phyloP scores from a whole-genome alignment of 2,888 invertebrate genomes.

The Aricia artaxerxes region DNA sequence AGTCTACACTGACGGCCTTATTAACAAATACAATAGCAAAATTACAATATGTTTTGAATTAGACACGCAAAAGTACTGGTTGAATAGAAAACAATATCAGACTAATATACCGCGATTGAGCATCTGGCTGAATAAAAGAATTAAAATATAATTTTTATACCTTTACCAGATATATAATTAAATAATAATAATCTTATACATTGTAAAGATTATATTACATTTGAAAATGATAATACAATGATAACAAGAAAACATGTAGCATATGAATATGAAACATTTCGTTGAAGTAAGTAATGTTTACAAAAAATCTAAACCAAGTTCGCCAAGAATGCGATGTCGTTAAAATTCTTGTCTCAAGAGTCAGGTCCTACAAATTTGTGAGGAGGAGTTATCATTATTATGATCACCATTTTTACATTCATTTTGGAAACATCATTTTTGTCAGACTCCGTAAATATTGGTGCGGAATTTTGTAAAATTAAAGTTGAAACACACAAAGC shows the following conservation, averaged over 20 bases:
- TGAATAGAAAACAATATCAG: background rate
- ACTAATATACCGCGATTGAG: background rate
- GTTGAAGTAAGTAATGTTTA: background rate
- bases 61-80: background rate
- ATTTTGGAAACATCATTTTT: background rate
- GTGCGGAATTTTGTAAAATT: background rate
- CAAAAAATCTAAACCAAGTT: slow-evolving; percentile 6
- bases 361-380: background rate
- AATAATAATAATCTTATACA: background rate
- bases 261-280: background rate
- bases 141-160: background rate
- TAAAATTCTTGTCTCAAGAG: slow-evolving; percentile 14
- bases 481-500: background rate
- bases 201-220: background rate
- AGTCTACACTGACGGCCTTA: background rate
- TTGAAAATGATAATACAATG: background rate
- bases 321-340: background rate
- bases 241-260: background rate
- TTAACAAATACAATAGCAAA: background rate
- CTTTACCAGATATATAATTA: background rate
- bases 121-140: background rate
- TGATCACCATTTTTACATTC: background rate
- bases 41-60: background rate
- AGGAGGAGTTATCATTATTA: background rate
- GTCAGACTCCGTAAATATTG: background rate